A percentile compares a stretch with the other conserved stretches of the same genome.
Evolutionary conservation across 2,888 invertebrate species (phyloP).

Genomic region (Xylota segnis): DNA sequence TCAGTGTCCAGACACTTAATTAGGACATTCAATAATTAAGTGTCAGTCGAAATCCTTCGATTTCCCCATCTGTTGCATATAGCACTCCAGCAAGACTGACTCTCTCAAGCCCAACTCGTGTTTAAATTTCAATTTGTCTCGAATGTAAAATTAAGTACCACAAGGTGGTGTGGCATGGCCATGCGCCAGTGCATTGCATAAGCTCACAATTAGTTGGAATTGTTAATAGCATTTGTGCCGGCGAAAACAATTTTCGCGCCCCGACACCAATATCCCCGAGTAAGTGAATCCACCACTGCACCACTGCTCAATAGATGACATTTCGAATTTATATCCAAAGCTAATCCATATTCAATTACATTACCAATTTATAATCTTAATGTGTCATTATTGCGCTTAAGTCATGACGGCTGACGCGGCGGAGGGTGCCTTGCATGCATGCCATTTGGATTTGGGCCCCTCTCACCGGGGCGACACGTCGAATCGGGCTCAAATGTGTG

Average conservation of each 20-base stretch:
- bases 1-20: constrained; percentile 5
- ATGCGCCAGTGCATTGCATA: constrained; percentile 55
- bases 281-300: constrained; percentile 29
- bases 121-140: constrained; percentile 64
- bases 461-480: not conserved
- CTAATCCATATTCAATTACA: constrained; percentile 75
- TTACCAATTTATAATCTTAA: constrained; percentile 76
- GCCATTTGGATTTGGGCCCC: not conserved
- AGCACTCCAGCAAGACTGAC: constrained; percentile 37
- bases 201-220: constrained; percentile 66
- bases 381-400: constrained; percentile 75
- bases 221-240: constrained; percentile 29
- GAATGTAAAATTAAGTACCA: constrained; percentile 30
- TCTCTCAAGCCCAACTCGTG: constrained; percentile 21
- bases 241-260: constrained; percentile 10
- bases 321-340: constrained; percentile 63
- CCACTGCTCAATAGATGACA: constrained; percentile 58
- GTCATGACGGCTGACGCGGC: constrained; percentile 53
- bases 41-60: constrained; percentile 34
- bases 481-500: constrained; percentile 28
- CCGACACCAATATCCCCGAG: constrained; percentile 15
- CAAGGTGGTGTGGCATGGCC: constrained; percentile 23
- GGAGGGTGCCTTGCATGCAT: constrained; percentile 26
- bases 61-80: constrained; percentile 3
- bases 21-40: constrained; percentile 33